Base-by-base conservation (phyloP, 2,113 vertebrate species). In the Raja brachyura region DNA sequence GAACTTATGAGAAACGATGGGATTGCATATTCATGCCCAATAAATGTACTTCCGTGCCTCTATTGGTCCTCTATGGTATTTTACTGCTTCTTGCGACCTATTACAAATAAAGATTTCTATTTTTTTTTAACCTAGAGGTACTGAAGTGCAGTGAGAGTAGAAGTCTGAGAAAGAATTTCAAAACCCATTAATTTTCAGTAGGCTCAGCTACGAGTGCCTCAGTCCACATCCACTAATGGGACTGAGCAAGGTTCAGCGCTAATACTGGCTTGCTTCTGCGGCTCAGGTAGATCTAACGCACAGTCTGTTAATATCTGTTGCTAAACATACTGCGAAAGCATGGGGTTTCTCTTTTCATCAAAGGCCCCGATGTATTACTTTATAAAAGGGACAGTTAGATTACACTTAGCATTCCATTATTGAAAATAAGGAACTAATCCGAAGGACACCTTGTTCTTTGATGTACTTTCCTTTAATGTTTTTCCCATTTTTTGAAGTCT, bases 401-500 rank as follows among this genome's bases (percentile, higher is more conserved):
- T 73, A 73, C 90, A 92, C 20, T 54, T 92, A 73, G 10, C 90
- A 92, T 39, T 54, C 90, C 63, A 92, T 92, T 92, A 92, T 28
- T 31, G 68, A 92, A 28, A 25, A 25, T 73, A 73, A 39, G 33
- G 88, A 92, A 73, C 7, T 14, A 61, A 68, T 92, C 18, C 73
- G 88, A 92, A 73, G 88, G 39, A 39, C 33, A 48, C 22, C 3
- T 5, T 48, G 66, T 73, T 10, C 66, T 92, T 48, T 74, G 68
- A 88, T 88, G 83, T 86, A 56, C 61, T 63, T 86, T 63, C n/a
- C 83, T 88, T 88, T 92, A 73, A 73, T 73, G 31, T 48, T 92
- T 92, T 73, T 92, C 33, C 66, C 31, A 39, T 73, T 48, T 92
- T 70, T 25, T 92, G 88, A 70, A 70, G 66, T 0, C 16, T 74